A percentile compares a stretch with the other conserved stretches of the same genome.
Conservation (phyloP, 2,888 invertebrate genomes). For the Melangyna quadrimaculata region DNA sequence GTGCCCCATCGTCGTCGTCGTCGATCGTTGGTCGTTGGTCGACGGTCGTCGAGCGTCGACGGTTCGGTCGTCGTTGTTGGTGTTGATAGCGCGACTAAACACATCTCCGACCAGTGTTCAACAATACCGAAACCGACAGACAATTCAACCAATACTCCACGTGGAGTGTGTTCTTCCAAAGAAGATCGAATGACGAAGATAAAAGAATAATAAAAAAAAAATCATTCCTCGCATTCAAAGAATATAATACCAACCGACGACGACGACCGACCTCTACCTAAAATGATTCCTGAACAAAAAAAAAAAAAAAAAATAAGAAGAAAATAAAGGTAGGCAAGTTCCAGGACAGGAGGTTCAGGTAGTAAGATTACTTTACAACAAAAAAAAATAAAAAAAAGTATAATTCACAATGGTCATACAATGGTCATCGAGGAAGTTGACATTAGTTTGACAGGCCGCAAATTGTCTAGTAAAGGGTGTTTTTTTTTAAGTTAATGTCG, state of each 20-base stretch:
- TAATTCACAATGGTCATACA: conserved; percentile 16
- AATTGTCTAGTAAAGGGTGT: neutral
- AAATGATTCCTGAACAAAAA: conserved; percentile 11
- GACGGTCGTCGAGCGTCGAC: neutral
- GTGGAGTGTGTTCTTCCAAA: conserved; percentile 40
- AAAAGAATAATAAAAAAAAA: conserved; percentile 24
- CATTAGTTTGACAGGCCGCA: conserved; percentile 6
- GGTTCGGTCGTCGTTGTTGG: conserved; percentile 2
- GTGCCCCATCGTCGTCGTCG: neutral
- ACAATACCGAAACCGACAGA: conserved; percentile 22
- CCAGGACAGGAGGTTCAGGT: conserved; percentile 1
- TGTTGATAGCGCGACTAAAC: conserved; percentile 38
- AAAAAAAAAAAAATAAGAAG: neutral
- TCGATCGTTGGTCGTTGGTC: neutral
- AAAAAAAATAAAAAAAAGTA: neutral
- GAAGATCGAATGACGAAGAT: conserved; percentile 36
- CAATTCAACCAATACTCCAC: conserved; percentile 26
- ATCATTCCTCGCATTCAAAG: conserved; percentile 19
- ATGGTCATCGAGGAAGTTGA: conserved; percentile 10
- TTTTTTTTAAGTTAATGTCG: neutral
- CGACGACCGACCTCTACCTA: conserved; percentile 14
- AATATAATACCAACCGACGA: conserved; percentile 15
- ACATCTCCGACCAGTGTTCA: conserved; percentile 36
- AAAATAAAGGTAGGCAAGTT: neutral
- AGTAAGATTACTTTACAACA: conserved; percentile 21